Conservation (phyloP, 2,888 invertebrate genomes). For the Odontocolon sp. region DNA sequence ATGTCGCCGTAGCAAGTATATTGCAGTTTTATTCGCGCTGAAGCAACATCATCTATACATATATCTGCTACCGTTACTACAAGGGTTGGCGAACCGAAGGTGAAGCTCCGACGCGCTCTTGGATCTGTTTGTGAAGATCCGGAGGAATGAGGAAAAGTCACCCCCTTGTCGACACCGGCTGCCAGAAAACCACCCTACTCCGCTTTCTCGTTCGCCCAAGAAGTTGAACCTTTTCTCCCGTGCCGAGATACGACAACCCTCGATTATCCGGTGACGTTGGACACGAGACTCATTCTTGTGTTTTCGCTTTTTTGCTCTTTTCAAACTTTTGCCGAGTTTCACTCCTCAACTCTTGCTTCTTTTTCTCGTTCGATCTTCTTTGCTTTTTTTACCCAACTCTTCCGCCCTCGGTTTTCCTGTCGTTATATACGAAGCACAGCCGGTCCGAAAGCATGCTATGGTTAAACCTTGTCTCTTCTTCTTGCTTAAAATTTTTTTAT, state of each 20-base stretch:
- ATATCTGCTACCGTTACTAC: conserved; percentile 57
- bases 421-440: neutral
- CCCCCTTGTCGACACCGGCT: conserved; percentile 4
- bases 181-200: conserved; percentile 22
- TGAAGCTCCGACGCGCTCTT: conserved; percentile 9
- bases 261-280: conserved; percentile 34
- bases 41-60: neutral
- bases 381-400: conserved; percentile 21
- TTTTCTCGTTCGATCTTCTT: conserved; percentile 1
- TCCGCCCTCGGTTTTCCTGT: conserved; percentile 3
- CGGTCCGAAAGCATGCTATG: conserved; percentile 7
- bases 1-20: too few relatives aligned
- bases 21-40: neutral
- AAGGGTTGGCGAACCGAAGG: neutral
- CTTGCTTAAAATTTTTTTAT: neutral
- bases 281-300: conserved; percentile 20
- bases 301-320: conserved; percentile 13
- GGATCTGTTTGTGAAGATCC: neutral
- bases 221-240: neutral
- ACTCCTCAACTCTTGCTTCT: conserved; percentile 9
- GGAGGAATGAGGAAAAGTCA: neutral
- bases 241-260: conserved; percentile 11
- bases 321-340: conserved; percentile 33
- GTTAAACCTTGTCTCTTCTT: neutral
- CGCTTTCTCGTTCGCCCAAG: conserved; percentile 16